phyloP scores from a whole-genome alignment of 2,113 vertebrate species.

The Leiothrix lutea region DNA sequence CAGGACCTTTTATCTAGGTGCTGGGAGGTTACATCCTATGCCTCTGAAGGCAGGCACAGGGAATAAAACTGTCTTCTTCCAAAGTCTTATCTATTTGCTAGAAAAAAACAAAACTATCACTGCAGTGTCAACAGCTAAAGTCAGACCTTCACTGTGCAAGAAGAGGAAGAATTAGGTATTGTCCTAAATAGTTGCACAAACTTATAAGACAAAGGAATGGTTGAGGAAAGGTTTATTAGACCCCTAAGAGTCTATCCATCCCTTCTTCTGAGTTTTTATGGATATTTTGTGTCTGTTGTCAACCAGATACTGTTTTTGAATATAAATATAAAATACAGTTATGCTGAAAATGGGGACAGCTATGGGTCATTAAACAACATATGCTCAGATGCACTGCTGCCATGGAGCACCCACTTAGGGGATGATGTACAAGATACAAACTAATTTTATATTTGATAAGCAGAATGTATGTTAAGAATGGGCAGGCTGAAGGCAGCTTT shows the following conservation, averaged over 20 bases:
- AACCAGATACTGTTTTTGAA: neutral
- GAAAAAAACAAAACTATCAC: neutral
- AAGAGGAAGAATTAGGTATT: neutral
- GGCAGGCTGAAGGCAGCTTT: neutral
- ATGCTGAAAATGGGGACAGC: neutral
- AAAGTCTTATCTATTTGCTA: neutral
- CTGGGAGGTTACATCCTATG: neutral
- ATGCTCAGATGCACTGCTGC: slow-evolving; percentile 20
- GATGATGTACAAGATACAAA: neutral
- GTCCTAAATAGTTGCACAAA: neutral
- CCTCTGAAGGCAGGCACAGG: neutral
- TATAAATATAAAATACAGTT: neutral
- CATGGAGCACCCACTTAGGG: slow-evolving; percentile 10
- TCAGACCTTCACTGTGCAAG: neutral
- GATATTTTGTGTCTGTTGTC: neutral
- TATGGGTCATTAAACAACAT: slow-evolving; percentile 32
- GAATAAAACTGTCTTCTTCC: neutral
- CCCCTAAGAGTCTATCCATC: neutral
- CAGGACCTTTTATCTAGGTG: neutral
- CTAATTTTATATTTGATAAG: slow-evolving; percentile 33
- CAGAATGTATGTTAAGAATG: slow-evolving; percentile 17
- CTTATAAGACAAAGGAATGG: neutral
- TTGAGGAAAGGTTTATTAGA: neutral
- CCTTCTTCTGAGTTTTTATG: neutral
- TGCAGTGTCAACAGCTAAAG: neutral